Conservation (phyloP, 2,888 invertebrate species). For the Erpobdella octoculata region DNA sequence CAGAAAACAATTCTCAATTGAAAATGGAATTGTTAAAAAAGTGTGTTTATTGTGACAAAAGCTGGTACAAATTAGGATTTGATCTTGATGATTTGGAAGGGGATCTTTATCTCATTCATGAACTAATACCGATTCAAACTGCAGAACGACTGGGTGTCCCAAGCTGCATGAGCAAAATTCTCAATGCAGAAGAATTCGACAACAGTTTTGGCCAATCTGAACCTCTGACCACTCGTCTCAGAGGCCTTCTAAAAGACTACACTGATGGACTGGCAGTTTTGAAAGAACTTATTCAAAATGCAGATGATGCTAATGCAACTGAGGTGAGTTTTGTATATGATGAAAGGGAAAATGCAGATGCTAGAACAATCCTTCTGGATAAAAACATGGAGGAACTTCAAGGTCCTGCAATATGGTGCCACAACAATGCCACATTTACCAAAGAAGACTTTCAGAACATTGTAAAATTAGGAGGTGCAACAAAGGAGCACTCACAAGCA, state of each 20-base stretch:
- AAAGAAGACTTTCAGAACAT: conserved; percentile 43
- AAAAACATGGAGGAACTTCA: conserved; percentile 42
- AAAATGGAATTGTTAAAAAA: conserved; percentile 29
- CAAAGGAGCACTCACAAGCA: conserved; percentile 40
- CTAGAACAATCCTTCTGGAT: conserved; percentile 38
- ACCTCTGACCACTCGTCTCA: conserved; percentile 41
- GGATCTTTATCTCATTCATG: conserved; percentile 39
- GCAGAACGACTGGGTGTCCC: conserved; percentile 41
- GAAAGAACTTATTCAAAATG: conserved; percentile 46
- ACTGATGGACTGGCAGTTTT: conserved; percentile 44
- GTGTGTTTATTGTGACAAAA: conserved; percentile 38
- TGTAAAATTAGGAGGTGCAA: conserved; percentile 42
- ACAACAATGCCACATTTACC: conserved; percentile 43
- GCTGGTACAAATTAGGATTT: conserved; percentile 35
- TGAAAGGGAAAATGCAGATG: conserved; percentile 40
- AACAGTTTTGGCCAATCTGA: conserved; percentile 43
- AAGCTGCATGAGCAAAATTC: conserved; percentile 39
- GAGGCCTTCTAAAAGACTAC: conserved; percentile 41
- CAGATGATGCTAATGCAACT: conserved; percentile 45
- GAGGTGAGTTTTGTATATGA: conserved; percentile 43
- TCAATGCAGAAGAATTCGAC: conserved; percentile 38
- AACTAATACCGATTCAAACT: conserved; percentile 36
- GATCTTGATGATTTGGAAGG: conserved; percentile 33
- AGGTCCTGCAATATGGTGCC: conserved; percentile 44
- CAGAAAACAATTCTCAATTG: neutral